A percentile compares a stretch with the other conserved stretches of the same genome.
Evolutionary conservation across 2,888 invertebrate genomes (phyloP).

Genomic region (Diachrysia chrysitis): DNA sequence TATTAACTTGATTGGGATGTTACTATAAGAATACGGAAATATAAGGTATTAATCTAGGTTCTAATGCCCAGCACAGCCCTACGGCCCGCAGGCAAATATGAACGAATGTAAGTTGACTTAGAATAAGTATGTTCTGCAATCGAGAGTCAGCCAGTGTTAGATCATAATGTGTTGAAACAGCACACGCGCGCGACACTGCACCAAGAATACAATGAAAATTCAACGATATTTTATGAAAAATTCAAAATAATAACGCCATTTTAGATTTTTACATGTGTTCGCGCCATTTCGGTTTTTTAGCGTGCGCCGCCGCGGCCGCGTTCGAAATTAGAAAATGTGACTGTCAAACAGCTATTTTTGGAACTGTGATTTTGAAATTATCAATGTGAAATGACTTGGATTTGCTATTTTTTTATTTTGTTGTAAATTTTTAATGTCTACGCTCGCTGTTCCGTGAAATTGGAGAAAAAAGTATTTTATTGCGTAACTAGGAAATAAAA

Average conservation of each 20-base stretch:
- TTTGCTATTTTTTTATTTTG: conserved; percentile 50
- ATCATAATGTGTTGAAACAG: conserved; percentile 89
- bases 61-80: conserved; percentile 84
- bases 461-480: conserved; percentile 75
- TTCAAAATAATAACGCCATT: conserved; percentile 57
- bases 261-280: conserved; percentile 59
- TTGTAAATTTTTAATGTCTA: conserved; percentile 61
- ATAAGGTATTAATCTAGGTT: conserved; percentile 60
- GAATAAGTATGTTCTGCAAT: conserved; percentile 90
- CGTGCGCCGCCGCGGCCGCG: conserved; percentile 48
- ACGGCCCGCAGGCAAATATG: conserved; percentile 89
- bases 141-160: conserved; percentile 88
- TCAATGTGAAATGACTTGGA: conserved; percentile 55
- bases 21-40: conserved; percentile 46
- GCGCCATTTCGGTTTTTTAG: conserved; percentile 63
- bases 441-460: conserved; percentile 76
- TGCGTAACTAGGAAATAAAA: conserved; percentile 72
- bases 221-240: conserved; percentile 60
- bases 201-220: conserved; percentile 80
- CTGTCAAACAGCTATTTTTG: conserved; percentile 62
- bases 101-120: conserved; percentile 90
- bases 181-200: conserved; percentile 84
- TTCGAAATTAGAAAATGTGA: conserved; percentile 70
- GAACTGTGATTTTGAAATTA: conserved; percentile 56
- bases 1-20: neutral